phyloP scores from a whole-genome alignment of 2,797 vertebrate genomes.

The Enteromius paludinosus region DNA sequence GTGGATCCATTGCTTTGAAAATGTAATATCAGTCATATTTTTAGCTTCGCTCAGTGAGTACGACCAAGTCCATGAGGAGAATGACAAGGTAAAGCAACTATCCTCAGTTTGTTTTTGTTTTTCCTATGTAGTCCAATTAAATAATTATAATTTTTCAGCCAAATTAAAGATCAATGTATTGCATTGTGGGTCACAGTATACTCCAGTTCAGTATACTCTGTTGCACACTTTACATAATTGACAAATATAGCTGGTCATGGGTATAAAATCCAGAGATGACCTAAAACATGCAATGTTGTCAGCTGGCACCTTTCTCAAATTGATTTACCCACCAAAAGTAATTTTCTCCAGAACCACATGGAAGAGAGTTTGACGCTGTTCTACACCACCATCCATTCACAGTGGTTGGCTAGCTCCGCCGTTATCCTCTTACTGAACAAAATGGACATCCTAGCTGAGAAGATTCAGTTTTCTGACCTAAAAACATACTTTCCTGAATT shows the following conservation, averaged over 20 bases:
- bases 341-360: conserved; percentile 70
- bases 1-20: conserved; percentile 86
- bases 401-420: conserved; percentile 78
- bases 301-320: background rate
- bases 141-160: too few relatives aligned
- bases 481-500: conserved; percentile 76
- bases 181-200: too few relatives aligned
- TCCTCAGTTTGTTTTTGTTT: conserved; percentile 66
- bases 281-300: too few relatives aligned
- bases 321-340: too few relatives aligned
- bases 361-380: conserved; percentile 81
- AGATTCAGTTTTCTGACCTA: conserved; percentile 79
- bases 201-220: too few relatives aligned
- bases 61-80: conserved; percentile 82
- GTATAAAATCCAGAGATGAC: too few relatives aligned
- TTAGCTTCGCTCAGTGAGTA: conserved; percentile 85
- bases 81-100: too few relatives aligned
- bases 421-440: conserved; percentile 86
- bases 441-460: conserved; percentile 82
- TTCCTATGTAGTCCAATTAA: background rate
- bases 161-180: too few relatives aligned
- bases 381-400: conserved; percentile 82
- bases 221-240: too few relatives aligned
- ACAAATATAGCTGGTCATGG: too few relatives aligned
- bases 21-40: conserved; percentile 83